These are phyloP conservation scores for Margarornis squamiger DNA, from an alignment of 2,797 vertebrate genomes.

Conservation along the genomic window DNA sequence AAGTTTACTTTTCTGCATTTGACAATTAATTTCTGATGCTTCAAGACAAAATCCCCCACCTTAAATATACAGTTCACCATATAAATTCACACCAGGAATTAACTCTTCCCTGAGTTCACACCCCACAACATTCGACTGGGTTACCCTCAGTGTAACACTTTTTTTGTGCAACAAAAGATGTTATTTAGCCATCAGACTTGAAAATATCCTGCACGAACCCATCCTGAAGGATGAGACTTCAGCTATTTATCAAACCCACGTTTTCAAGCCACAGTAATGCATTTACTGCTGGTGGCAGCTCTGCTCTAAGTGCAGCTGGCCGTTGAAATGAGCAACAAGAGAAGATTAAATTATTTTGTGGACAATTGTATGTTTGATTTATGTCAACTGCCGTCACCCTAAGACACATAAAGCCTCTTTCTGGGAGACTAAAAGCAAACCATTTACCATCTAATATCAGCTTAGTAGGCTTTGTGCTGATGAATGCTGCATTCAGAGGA, in stretches of 20 bases:
- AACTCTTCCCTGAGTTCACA: background rate
- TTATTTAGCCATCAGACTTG: background rate
- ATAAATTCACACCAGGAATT: background rate
- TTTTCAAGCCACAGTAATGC: background rate
- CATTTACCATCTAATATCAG: conserved; percentile 40
- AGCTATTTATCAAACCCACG: conserved; percentile 11
- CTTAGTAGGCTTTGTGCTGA: conserved; percentile 43
- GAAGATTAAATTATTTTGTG: conserved; percentile 20
- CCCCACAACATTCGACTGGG: background rate
- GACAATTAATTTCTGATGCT: background rate
- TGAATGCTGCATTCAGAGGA: conserved; percentile 31
- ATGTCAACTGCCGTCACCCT: conserved; percentile 30
- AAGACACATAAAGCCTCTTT: conserved; percentile 54
- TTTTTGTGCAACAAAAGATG: background rate
- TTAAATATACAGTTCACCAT: background rate
- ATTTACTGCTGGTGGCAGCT: conserved; percentile 31
- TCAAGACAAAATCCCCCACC: background rate
- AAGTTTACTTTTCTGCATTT: background rate
- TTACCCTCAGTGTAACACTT: background rate
- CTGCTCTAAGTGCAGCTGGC: conserved; percentile 43
- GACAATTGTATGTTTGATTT: conserved; percentile 49
- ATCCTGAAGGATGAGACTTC: background rate
- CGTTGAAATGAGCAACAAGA: background rate
- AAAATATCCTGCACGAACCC: background rate
- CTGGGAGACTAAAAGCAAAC: conserved; percentile 34